phyloP scores from a whole-genome alignment of 2,113 vertebrate species.

The Anguilla rostrata region DNA sequence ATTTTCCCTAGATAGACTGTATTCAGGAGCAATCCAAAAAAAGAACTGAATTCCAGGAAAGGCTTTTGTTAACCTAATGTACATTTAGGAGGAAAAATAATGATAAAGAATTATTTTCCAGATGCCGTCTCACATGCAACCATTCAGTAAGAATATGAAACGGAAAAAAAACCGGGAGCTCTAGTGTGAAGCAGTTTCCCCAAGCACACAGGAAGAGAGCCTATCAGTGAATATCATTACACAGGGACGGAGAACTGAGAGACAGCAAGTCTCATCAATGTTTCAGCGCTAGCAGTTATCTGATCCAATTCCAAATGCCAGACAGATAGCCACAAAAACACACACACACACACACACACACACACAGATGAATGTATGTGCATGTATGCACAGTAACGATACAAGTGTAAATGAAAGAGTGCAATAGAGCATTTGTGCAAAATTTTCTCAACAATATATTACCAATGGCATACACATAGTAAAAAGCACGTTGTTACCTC shows the following conservation, averaged over 20 bases:
- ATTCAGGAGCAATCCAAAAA: background rate
- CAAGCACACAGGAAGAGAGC: background rate
- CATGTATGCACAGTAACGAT: background rate
- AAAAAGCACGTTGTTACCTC: background rate
- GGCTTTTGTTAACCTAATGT: background rate
- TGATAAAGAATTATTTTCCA: background rate
- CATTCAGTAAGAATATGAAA: background rate
- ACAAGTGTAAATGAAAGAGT: background rate
- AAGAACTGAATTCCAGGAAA: background rate
- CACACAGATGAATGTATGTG: background rate
- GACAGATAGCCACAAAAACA: background rate
- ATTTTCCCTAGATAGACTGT: background rate
- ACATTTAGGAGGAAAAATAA: background rate
- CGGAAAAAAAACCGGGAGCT: background rate
- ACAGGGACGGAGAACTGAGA: background rate
- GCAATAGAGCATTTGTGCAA: background rate
- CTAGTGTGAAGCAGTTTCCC: background rate
- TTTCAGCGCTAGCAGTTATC: slow-evolving; percentile 4
- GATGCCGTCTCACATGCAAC: background rate
- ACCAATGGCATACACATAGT: background rate
- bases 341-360: background rate
- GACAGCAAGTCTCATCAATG: slow-evolving; percentile 13
- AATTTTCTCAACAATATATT: background rate
- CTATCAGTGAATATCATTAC: background rate
- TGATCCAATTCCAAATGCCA: slow-evolving; percentile 1